Conservation (phyloP, 2,888 invertebrate genomes). For the Protodeltote pygarga region DNA sequence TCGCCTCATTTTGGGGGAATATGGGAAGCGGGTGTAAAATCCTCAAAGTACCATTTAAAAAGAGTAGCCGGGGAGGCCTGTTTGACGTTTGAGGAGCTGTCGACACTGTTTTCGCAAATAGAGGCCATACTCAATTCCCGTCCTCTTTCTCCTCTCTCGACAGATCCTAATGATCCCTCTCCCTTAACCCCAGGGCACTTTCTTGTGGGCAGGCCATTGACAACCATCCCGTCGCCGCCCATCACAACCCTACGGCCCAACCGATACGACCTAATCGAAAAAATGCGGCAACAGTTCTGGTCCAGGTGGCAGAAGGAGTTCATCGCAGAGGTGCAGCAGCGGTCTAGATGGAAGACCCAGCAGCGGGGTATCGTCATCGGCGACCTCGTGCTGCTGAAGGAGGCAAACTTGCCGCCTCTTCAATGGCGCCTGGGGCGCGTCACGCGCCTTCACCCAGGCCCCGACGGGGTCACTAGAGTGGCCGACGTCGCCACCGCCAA, state of each 20-base stretch:
- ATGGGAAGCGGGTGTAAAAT: conserved; percentile 3
- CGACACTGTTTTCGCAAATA: neutral
- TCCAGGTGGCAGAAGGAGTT: too few species aligned
- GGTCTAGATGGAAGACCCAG: too few species aligned
- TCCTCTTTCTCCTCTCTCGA: neutral
- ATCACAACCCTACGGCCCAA: neutral
- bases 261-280: neutral
- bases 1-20: conserved; percentile 2
- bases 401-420: too few species aligned
- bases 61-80: neutral
- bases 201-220: conserved; percentile 2
- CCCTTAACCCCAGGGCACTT: neutral
- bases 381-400: too few species aligned
- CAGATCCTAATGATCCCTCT: neutral
- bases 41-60: neutral
- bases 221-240: neutral
- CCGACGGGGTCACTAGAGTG: too few species aligned
- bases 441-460: too few species aligned
- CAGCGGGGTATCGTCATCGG: too few species aligned
- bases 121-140: neutral
- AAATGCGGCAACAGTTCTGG: neutral
- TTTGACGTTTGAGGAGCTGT: neutral
- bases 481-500: too few species aligned
- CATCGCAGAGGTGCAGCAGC: too few species aligned
- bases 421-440: too few species aligned